Base-by-base conservation (phyloP, 2,113 vertebrate genomes). In the Brachyhypopomus occidentalis region DNA sequence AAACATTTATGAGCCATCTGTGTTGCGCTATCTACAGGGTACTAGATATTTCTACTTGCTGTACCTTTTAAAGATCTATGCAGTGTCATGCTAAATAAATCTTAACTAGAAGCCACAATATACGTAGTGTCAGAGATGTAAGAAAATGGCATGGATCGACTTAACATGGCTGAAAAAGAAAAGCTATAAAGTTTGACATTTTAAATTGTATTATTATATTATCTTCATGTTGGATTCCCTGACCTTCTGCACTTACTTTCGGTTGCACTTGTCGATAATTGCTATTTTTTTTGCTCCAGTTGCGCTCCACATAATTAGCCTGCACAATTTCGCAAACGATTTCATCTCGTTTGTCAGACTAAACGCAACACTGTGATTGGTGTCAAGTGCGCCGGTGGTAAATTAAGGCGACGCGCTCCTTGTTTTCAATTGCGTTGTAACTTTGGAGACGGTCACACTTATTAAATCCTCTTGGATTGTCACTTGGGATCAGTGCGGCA, bases 261-360 rank as follows among this genome's bases (percentile, higher is more conserved):
- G 16, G 55, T 79, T 62, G 41, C 63, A 62, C 36, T 60, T 23
- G 45, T 4, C 14, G 30, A 25, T 78, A 78, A 78, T 82, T 78
- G 41, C 9, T 1, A 8, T 58, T 30, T 59, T 74, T 59, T 75
- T 78, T 78, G 25, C 38, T 67, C 55, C 22, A 38, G 70, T 17
- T 23, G 48, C n/a, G 63, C 30, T 77, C 75, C 2, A 2, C 58
- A 41, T 77, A 77, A 80, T 84, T 84, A 36, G 20, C 38, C 27
- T 0, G 3, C 30, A 17, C 22, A 36, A 66, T 62, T 84, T 80
- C 19, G 58, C 58, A 76, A 77, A 71, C 17, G 38, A 63, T 36
- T 71, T 22, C n/a, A 55, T 62, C 78, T 84, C 60, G 69, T 81
- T 78, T 74, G 70, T 34, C 5, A 4, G 27, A 59, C 23, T 2